Evolutionary conservation across 2,888 invertebrate species (phyloP), one percentile per base, ranked within the genome.

Genomic region (Latrodectus hesperus): DNA sequence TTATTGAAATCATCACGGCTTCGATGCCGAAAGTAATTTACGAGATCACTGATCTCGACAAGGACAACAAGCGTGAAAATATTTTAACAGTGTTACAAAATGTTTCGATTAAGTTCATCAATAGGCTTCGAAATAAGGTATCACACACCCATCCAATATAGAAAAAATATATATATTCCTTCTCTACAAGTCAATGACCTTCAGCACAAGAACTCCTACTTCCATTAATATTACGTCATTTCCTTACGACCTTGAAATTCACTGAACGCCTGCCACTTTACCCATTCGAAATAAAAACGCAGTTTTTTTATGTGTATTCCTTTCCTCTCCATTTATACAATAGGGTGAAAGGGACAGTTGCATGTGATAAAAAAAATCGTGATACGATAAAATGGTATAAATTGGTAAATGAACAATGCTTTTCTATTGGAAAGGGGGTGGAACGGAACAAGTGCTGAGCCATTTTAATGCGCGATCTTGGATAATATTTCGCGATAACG

Each of bases 211-310:
- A 60, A 60, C 60, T 74, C 71, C 65, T 14, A 73, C 72, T 80
- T 80, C 80, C 80, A 72, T 71, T 65, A 71, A 81, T 17, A 38
- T 86, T 80, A 86, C 86, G 86, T 86, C 86, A 86, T 71, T 86
- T 81, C 86, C 81, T 76, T 72, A 86, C 81, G 86, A 77, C 86
- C 86, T 86, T 86, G 86, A 86, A 86, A 76, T 81, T 81, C 72
- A 64, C 52, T 60, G 81, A 81, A 81, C 81, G 81, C 81, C 38
- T 73, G 74, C 73, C 53, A 73, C 81, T 16, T 38, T 38, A 60
- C 16, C 12, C 60, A 60, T 60, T 60, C n/a, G n/a, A 60, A 60
- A 60, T 16, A 60, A 60, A 60, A 60, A 60, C 60, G n/a, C 60
- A n/a, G n/a, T 60, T 60, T 60, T 60, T 38, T 38, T 22, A 22